Conservation (phyloP, 2,797 vertebrate genomes). For the Knipowitschia caucasica region DNA sequence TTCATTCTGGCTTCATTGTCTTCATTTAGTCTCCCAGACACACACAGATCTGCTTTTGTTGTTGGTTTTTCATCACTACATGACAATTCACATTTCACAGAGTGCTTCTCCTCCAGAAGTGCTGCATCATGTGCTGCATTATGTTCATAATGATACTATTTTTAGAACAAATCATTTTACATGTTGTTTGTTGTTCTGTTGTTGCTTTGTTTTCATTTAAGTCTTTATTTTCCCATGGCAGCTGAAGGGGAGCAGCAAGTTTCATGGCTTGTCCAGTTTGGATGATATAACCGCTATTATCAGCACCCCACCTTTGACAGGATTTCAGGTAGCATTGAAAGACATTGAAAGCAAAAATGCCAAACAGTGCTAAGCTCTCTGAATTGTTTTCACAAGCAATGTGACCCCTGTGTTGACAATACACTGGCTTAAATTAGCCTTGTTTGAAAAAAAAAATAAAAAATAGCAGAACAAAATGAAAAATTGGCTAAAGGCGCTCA, state of each 20-base stretch:
- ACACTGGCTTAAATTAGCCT: constrained; percentile 2
- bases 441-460: constrained; percentile 15
- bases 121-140: constrained; percentile 4
- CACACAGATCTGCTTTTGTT: constrained; percentile 50
- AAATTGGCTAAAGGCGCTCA: background rate
- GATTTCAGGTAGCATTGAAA: constrained; percentile 83
- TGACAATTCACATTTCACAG: constrained; percentile 51
- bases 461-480: constrained; percentile 12
- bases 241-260: constrained; percentile 72
- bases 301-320: constrained; percentile 82
- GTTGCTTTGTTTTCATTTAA: constrained; percentile 47
- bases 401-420: constrained; percentile 11
- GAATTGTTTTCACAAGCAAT: constrained; percentile 1
- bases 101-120: constrained; percentile 37
- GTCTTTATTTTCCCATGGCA: constrained; percentile 65
- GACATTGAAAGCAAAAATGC: constrained; percentile 25
- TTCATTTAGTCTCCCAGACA: constrained; percentile 53
- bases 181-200: constrained; percentile 17
- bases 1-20: constrained; percentile 58
- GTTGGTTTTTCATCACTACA: constrained; percentile 56
- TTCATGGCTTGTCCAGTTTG: constrained; percentile 81
- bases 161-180: constrained; percentile 15
- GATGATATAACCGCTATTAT: constrained; percentile 81
- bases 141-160: constrained; percentile 2
- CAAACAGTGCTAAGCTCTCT: constrained; percentile 8